phyloP scores from a whole-genome alignment of 2,888 invertebrate species.

The Bhutanitis thaidina region DNA sequence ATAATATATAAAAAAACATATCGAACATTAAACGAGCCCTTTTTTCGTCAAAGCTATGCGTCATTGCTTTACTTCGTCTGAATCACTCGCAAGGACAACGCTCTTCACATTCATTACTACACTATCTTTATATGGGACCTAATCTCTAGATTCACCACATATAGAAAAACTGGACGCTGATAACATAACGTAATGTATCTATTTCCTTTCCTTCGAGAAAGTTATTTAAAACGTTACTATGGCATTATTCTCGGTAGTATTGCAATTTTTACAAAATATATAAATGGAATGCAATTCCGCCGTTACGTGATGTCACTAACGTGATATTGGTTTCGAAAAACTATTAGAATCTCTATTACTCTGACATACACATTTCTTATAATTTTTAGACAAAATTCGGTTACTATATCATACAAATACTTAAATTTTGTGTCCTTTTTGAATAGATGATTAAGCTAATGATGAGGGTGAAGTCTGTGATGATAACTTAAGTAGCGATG shows the following conservation, averaged over 20 bases:
- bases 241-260: background rate
- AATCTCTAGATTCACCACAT: background rate
- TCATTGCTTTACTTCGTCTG: slow-evolving; percentile 3
- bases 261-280: background rate
- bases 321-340: too few relatives aligned
- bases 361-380: too few relatives aligned
- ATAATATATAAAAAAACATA: too few relatives aligned
- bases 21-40: too few relatives aligned
- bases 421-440: too few relatives aligned
- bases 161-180: background rate
- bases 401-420: too few relatives aligned
- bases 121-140: slow-evolving; percentile 1
- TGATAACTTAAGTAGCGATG: too few relatives aligned
- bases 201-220: background rate
- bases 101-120: slow-evolving; percentile 1
- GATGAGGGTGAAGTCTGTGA: too few relatives aligned
- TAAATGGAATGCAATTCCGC: background rate
- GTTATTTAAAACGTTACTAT: background rate
- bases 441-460: too few relatives aligned
- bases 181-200: background rate
- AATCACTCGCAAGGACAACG: slow-evolving; percentile 10
- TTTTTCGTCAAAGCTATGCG: slow-evolving; percentile 1
- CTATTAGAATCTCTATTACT: too few relatives aligned
- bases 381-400: too few relatives aligned
- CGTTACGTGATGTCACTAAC: too few relatives aligned